Conservation (phyloP, 1,140 invertebrate species). For the Dendrolimus kikuchii region DNA sequence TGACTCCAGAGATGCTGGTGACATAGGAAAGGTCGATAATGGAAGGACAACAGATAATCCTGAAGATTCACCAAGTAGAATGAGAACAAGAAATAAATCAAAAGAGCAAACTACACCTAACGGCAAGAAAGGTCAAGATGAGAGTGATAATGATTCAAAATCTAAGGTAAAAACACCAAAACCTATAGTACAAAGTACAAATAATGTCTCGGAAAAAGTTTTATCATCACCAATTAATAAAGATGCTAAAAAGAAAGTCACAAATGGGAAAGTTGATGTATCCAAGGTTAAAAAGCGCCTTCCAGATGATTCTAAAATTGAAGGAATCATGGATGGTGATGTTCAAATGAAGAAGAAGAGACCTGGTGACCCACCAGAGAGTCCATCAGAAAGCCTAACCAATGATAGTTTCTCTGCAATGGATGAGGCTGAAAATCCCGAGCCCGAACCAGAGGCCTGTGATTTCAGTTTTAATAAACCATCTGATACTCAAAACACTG, state of each 20-base stretch:
- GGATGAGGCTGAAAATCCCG: conserved; percentile 80
- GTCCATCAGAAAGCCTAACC: conserved; percentile 85
- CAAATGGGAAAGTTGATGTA: conserved; percentile 75
- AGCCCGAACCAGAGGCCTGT: conserved; percentile 74
- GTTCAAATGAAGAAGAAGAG: conserved; percentile 81
- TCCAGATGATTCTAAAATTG: conserved; percentile 71
- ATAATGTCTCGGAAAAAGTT: conserved; percentile 66
- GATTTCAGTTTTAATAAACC: conserved; percentile 63
- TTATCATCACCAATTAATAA: conserved; percentile 74
- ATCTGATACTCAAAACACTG: conserved; percentile 50
- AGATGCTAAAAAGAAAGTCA: conserved; percentile 77
- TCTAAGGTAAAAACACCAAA: conserved; percentile 69
- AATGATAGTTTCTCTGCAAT: conserved; percentile 86
- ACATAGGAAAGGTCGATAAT: conserved; percentile 55
- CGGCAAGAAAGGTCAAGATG: conserved; percentile 77
- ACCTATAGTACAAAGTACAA: conserved; percentile 54
- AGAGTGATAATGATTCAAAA: conserved; percentile 75
- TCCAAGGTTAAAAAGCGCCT: conserved; percentile 83
- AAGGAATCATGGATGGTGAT: conserved; percentile 74
- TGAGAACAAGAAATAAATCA: conserved; percentile 89
- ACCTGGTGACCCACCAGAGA: conserved; percentile 77
- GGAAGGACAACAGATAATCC: conserved; percentile 78
- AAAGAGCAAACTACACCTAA: conserved; percentile 82
- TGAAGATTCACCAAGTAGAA: conserved; percentile 87
- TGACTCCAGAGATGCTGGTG: conserved; percentile 78